phyloP scores from a whole-genome alignment of 2,797 vertebrate species.

The Rhyacichthys aspro region DNA sequence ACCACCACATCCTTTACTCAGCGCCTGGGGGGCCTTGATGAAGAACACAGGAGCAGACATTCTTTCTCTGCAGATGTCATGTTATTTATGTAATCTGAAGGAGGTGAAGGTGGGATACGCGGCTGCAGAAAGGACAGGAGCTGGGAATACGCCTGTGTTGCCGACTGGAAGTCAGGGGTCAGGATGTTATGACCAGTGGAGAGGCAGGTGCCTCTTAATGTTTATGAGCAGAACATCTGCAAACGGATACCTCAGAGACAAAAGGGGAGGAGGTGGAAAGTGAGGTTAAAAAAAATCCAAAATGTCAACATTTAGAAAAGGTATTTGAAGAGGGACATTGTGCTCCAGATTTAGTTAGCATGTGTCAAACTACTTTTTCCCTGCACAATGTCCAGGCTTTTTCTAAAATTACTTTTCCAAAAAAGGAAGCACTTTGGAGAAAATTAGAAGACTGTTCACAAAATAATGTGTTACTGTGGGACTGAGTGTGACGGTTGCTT shows the following conservation, averaged over 20 bases:
- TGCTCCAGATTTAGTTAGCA: conserved; percentile 21
- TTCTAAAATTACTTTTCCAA: neutral
- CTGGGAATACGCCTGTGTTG: conserved; percentile 33
- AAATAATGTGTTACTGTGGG: neutral
- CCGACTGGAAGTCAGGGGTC: conserved; percentile 67
- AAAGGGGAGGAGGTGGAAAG: conserved; percentile 27
- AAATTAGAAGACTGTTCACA: neutral
- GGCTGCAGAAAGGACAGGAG: conserved; percentile 8
- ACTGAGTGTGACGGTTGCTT: conserved; percentile 16
- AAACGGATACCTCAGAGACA: conserved; percentile 60
- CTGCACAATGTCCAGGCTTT: neutral
- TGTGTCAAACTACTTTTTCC: neutral
- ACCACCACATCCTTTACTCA: conserved; percentile 31
- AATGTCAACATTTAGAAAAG: conserved; percentile 44
- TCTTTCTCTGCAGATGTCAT: conserved; percentile 76
- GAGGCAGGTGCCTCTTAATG: conserved; percentile 72
- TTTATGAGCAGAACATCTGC: conserved; percentile 76
- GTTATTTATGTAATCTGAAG: conserved; percentile 77
- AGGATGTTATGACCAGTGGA: conserved; percentile 75
- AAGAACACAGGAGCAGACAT: conserved; percentile 74
- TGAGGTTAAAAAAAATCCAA: conserved; percentile 28
- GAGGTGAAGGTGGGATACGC: conserved; percentile 49
- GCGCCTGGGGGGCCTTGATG: conserved; percentile 57
- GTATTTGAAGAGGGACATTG: conserved; percentile 45
- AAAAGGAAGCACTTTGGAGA: neutral